phyloP scores from a whole-genome alignment of 2,113 vertebrate species.

The Pheucticus melanocephalus region DNA sequence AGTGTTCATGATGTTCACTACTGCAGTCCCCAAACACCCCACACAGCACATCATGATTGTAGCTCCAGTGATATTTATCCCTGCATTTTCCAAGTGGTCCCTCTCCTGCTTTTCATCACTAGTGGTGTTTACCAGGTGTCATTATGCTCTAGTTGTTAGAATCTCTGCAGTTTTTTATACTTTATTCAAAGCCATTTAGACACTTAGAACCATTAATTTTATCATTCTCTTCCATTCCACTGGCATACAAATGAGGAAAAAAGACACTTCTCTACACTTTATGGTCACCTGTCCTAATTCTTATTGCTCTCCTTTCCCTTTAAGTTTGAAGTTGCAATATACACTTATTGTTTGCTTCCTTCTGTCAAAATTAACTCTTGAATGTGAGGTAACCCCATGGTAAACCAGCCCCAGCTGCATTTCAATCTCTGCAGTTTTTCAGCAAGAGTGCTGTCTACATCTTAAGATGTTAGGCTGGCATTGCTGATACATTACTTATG shows the following conservation, averaged over 20 bases:
- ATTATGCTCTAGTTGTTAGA: not conserved
- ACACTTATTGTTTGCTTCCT: not conserved
- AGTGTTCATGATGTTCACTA: not conserved
- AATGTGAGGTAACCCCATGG: not conserved
- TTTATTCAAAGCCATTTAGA: conserved; percentile 10
- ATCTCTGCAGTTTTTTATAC: not conserved
- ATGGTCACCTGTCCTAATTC: not conserved
- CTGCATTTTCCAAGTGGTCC: conserved; percentile 13
- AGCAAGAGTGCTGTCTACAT: not conserved
- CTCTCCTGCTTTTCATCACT: conserved; percentile 30
- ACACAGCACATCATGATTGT: not conserved
- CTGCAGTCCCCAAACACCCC: not conserved
- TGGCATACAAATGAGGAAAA: not conserved
- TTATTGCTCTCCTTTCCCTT: not conserved
- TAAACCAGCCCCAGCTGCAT: not conserved
- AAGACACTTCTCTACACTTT: not conserved
- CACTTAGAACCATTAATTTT: not conserved
- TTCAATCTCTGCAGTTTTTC: not conserved
- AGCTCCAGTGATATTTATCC: not conserved
- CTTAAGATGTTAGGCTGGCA: not conserved
- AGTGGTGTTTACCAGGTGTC: not conserved
- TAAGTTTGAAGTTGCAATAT: not conserved
- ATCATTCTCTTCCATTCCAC: not conserved
- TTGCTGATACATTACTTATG: not conserved
- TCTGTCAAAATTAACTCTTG: not conserved